These are phyloP conservation scores for Gastrophysa polygoni DNA, from an alignment of 2,888 invertebrate species.

Conservation along the genomic window DNA sequence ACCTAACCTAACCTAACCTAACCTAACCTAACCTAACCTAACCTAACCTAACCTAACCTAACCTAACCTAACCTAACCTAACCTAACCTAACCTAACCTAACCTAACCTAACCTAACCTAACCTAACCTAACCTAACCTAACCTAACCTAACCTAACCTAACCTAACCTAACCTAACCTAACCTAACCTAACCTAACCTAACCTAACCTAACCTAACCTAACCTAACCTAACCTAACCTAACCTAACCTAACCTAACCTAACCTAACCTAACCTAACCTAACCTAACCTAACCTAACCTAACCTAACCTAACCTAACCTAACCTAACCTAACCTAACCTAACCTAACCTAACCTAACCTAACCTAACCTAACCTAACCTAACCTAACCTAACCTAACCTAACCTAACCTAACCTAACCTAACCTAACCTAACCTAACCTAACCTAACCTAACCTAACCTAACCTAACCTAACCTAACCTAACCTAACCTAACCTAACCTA, in stretches of 20 bases:
- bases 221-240: conserved; percentile 12
- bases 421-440: conserved; percentile 27
- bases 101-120: conserved; percentile 13
- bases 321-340: neutral
- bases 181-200: conserved; percentile 20
- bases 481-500: conserved; percentile 31
- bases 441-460: conserved; percentile 27
- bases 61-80: conserved; percentile 19
- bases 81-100: conserved; percentile 12
- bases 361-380: conserved; percentile 28
- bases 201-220: conserved; percentile 13
- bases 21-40: conserved; percentile 33
- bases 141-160: conserved; percentile 28
- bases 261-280: conserved; percentile 13
- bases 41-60: conserved; percentile 17
- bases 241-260: conserved; percentile 12
- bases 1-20: conserved; percentile 34
- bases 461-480: conserved; percentile 27
- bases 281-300: conserved; percentile 13
- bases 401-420: conserved; percentile 23
- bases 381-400: conserved; percentile 15
- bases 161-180: conserved; percentile 28
- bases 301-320: conserved; percentile 13
- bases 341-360: conserved; percentile 20
- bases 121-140: conserved; percentile 32